Base-by-base conservation (phyloP, 2,113 vertebrate genomes). In the Myotis lucifugus region DNA sequence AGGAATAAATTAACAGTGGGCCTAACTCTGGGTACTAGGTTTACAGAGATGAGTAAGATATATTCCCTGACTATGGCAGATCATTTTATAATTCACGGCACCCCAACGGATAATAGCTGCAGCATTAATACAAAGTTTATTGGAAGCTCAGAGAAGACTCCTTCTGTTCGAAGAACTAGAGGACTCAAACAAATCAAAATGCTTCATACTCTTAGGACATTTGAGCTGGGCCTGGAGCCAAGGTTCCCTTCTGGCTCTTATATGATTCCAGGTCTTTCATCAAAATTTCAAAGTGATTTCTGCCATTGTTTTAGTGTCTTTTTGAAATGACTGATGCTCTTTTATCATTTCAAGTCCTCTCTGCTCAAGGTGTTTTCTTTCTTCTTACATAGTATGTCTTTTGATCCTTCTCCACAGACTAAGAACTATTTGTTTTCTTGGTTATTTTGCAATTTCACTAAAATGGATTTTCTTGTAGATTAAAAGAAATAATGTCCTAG, bases 211-310 rank as follows among this genome's bases (percentile, higher is more conserved):
- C 59, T 93, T 42, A 61, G 5, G 14, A 77, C 40, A 61, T 69
- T 18, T 84, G 64, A 83, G n/a, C 37, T 89, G 19, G 48, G 34
- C 18, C 14, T 37, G n/a, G 64, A 78, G 70, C 69, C 85, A 64
- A 19, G 34, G 5, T 78, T 77, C 23, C 48, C 48, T 78, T 67
- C 48, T 90, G 61, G 54, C 52, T 85, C 77, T 92, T 61, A 34
- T 9, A 46, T 64, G 52, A 77, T 52, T 94, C 34, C 66, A 83
- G 42, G 15, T 76, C 29, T 83, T 89, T 77, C 73, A 66, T 70
- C 18, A 85, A 70, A 48, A 67, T 83, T 78, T 92, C 76, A 74
- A 73, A 87, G 54, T 61, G 67, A 13, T 92, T 94, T 76, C 87
- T 92, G 48, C 17, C 85, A 72, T 69, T 34, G 12, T n/a, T 54